A percentile compares a stretch with the other conserved stretches of the same genome.
Evolutionary conservation across 1,140 invertebrate species (phyloP).

Genomic region (Eupeodes corollae): DNA sequence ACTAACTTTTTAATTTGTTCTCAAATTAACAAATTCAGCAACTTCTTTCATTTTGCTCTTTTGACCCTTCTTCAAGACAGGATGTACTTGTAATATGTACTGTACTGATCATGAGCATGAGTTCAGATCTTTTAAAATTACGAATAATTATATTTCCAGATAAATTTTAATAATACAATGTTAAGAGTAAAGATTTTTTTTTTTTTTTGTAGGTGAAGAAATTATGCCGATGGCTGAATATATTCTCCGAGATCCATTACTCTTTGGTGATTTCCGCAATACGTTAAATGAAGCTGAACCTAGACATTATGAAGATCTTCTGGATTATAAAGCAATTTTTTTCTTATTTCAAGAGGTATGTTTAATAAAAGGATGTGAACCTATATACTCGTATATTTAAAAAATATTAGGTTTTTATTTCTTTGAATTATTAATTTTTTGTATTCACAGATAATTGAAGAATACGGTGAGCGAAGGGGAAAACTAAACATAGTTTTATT

Average conservation of each 20-base stretch:
- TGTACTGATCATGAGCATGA: too few relatives aligned
- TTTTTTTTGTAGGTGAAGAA: neutral
- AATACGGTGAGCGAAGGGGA: constrained; percentile 61
- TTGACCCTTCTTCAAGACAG: too few relatives aligned
- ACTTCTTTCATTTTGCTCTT: too few relatives aligned
- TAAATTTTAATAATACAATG: too few relatives aligned
- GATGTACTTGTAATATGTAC: too few relatives aligned
- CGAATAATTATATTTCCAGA: too few relatives aligned
- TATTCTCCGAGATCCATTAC: constrained; percentile 62
- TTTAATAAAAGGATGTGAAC: neutral
- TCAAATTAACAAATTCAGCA: too few relatives aligned
- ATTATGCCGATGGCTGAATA: constrained; percentile 23
- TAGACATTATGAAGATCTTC: constrained; percentile 75
- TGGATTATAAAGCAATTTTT: constrained; percentile 78
- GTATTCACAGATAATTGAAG: constrained; percentile 60
- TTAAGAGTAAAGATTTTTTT: too few relatives aligned
- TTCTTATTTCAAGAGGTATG: constrained; percentile 71
- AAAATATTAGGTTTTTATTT: neutral
- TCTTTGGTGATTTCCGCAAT: constrained; percentile 82
- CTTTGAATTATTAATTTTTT: neutral
- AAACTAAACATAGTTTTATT: constrained; percentile 75
- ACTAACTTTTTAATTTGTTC: too few relatives aligned
- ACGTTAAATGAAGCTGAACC: constrained; percentile 64
- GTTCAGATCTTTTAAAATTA: too few relatives aligned
- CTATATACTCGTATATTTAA: neutral